Base-by-base conservation (phyloP, 2,888 invertebrate genomes). In the Tineola bisselliella region DNA sequence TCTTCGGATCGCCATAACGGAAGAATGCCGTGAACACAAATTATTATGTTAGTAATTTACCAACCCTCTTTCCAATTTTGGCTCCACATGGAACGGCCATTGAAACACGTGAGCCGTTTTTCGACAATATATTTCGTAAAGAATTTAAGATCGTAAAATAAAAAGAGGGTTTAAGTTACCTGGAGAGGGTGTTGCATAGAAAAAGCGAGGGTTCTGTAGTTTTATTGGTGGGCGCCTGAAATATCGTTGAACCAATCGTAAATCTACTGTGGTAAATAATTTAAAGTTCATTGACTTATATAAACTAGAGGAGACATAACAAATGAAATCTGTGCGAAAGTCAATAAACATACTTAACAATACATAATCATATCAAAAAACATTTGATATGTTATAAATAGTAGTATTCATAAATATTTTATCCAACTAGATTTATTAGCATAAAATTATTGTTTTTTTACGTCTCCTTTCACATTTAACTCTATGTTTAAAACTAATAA, bases 401-500 rank as follows among this genome's bases (percentile, higher is more conserved):
- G n/a, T n/a, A n/a, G n/a, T n/a, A n/a, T n/a, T n/a, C n/a, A n/a
- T n/a, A n/a, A n/a, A n/a, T n/a, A n/a, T n/a, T n/a, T n/a, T n/a
- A n/a, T n/a, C n/a, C n/a, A n/a, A n/a, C n/a, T n/a, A n/a, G n/a
- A n/a, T n/a, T n/a, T n/a, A n/a, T n/a, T n/a, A n/a, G n/a, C n/a
- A n/a, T n/a, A n/a, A n/a, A n/a, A n/a, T n/a, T n/a, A n/a, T n/a
- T n/a, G n/a, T n/a, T n/a, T n/a, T n/a, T n/a, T n/a, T n/a, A n/a
- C n/a, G n/a, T n/a, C n/a, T n/a, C n/a, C n/a, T n/a, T n/a, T n/a
- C n/a, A n/a, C n/a, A n/a, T n/a, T n/a, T n/a, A n/a, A n/a, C n/a
- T n/a, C n/a, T n/a, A n/a, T n/a, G n/a, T n/a, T n/a, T n/a, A 83
- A 81, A 84, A 82, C 81, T 81, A 84, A 84, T 84, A 84, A 84